phyloP scores from a whole-genome alignment of 1,140 invertebrate genomes.

The Tetragnatha versicolor region DNA sequence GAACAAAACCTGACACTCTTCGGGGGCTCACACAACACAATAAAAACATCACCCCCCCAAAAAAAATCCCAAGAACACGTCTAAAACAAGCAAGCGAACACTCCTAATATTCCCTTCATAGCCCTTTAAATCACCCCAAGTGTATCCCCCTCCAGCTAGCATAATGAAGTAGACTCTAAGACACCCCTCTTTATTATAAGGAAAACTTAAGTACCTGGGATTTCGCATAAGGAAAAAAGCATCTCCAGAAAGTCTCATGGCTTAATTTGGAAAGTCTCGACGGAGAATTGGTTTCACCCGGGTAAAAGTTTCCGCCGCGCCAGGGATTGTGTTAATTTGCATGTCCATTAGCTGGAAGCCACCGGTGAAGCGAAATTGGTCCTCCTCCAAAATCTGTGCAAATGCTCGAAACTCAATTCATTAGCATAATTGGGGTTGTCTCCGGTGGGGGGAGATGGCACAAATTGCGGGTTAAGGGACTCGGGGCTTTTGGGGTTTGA shows the following conservation, averaged over 20 bases:
- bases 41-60: no score
- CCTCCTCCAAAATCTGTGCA: constrained; percentile 29
- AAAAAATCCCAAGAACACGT: no score
- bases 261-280: background rate
- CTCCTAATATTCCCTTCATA: no score
- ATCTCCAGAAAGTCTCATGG: background rate
- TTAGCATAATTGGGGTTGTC: constrained; percentile 48
- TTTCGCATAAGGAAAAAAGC: background rate
- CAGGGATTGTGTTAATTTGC: constrained; percentile 48
- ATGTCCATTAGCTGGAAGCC: constrained; percentile 37
- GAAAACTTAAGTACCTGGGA: constrained; percentile 19
- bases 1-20: no score
- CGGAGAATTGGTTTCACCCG: background rate
- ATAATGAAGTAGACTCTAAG: background rate
- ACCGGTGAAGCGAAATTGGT: constrained; percentile 21
- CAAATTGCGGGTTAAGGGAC: no score
- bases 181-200: background rate
- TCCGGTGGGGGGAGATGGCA: background rate
- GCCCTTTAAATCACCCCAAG: no score
- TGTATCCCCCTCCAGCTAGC: background rate
- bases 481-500: no score
- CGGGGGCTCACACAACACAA: no score
- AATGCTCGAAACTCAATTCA: constrained; percentile 46
- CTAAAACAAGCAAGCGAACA: no score
- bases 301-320: constrained; percentile 1